phyloP scores from a whole-genome alignment of 2,888 invertebrate genomes.

The Crossocerus cetratus region DNA sequence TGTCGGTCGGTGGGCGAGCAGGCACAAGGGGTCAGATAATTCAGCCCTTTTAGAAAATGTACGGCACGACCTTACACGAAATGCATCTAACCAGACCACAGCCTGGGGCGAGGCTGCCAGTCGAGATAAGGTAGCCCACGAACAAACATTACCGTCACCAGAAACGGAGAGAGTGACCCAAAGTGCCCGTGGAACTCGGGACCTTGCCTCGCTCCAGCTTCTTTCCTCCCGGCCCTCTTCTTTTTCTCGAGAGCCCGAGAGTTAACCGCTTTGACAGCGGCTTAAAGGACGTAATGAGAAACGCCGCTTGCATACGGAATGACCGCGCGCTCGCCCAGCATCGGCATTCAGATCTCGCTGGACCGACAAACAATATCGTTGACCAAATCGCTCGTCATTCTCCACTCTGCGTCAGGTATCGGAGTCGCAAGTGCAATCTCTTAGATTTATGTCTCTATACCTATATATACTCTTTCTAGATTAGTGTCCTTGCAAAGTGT shows the following conservation, averaged over 20 bases:
- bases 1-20: constrained; percentile 17
- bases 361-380: constrained; percentile 48
- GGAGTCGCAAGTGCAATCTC: background rate
- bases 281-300: constrained; percentile 54
- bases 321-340: constrained; percentile 23
- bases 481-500: background rate
- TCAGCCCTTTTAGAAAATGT: constrained; percentile 63
- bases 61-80: constrained; percentile 61
- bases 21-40: constrained; percentile 60
- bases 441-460: background rate
- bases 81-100: constrained; percentile 61
- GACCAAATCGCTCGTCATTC: constrained; percentile 43
- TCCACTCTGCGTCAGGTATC: constrained; percentile 35
- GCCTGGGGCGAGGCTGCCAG: constrained; percentile 28
- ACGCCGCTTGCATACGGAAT: constrained; percentile 50
- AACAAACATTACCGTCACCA: constrained; percentile 64
- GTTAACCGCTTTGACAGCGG: constrained; percentile 44
- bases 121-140: constrained; percentile 62
- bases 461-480: background rate
- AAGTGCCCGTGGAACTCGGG: constrained; percentile 23
- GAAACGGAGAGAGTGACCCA: constrained; percentile 55
- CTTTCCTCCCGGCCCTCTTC: background rate
- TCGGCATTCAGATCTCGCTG: constrained; percentile 51
- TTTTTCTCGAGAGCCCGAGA: constrained; percentile 9
- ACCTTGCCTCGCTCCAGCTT: constrained; percentile 17